Evolutionary conservation across 1,140 invertebrate species (phyloP).

Genomic region (Drosophila oshimai): DNA sequence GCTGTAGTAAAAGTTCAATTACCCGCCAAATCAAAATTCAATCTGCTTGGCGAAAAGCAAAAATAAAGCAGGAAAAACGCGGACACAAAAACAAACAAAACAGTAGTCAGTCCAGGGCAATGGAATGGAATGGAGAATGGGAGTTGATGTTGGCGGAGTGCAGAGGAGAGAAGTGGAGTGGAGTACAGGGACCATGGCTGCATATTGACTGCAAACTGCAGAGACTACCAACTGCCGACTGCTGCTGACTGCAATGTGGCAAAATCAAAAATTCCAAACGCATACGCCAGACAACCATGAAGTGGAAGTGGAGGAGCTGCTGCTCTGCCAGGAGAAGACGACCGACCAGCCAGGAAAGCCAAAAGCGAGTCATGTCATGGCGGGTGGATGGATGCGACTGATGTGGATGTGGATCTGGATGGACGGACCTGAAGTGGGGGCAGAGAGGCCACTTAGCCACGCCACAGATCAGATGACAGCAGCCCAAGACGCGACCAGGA

Average conservation of each 20-base stretch:
- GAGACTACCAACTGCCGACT: too few relatives aligned
- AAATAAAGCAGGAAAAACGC: constrained; percentile 18
- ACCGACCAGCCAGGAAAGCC: constrained; percentile 13
- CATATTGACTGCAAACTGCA: not conserved
- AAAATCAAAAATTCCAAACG: constrained; percentile 79
- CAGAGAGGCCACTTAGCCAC: constrained; percentile 68
- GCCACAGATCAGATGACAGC: constrained; percentile 76
- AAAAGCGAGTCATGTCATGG: constrained; percentile 59
- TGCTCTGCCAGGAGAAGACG: not conserved
- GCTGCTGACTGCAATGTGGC: constrained; percentile 65
- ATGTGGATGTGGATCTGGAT: too few relatives aligned
- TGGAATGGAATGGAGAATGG: not conserved
- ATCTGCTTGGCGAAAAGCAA: constrained; percentile 63
- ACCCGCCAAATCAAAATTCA: constrained; percentile 79
- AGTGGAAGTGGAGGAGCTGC: constrained; percentile 50
- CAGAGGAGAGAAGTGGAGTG: not conserved
- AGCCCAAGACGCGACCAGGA: constrained; percentile 56
- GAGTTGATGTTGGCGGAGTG: constrained; percentile 59
- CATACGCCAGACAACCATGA: constrained; percentile 78
- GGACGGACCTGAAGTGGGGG: not conserved
- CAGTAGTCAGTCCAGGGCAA: constrained; percentile 28
- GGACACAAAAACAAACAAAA: constrained; percentile 40
- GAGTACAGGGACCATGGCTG: constrained; percentile 1
- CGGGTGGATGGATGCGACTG: constrained; percentile 39
- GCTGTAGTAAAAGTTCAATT: constrained; percentile 79